Evolutionary conservation across 1,140 invertebrate genomes (phyloP), one percentile per base, ranked within the genome.

Genomic region (Psilanteris sp.): DNA sequence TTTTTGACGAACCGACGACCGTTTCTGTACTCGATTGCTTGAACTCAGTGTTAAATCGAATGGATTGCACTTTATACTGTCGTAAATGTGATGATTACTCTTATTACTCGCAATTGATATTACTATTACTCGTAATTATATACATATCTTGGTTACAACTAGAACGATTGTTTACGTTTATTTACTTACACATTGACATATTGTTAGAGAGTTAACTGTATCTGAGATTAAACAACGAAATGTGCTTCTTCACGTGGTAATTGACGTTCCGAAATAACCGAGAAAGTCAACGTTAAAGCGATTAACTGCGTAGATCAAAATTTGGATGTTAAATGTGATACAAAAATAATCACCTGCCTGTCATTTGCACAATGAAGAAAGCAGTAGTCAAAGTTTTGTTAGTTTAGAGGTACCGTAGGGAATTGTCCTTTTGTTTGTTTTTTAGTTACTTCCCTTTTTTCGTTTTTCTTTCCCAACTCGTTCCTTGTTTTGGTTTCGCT

Each of bases 41-140:
- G 66, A 37, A 59, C 27, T 70, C 26, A 48, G 41, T 70, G 66
- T 77, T 72, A 37, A 74, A 67, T 71, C 46, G 54, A 79, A 77
- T 81, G 77, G 72, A 76, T 76, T 76, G 71, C 79, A 81, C 72
- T 81, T 81, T 80, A 72, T 46, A 50, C 7, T 62, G 39, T 46
- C 29, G 14, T 50, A n/a, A n/a, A n/a, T 26, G 34, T 32, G 14
- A 32, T 46, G 34, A 16, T 27, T 27, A 9, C 20, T 43, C 5
- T 24, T 13, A 18, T 41, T 46, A 43, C n/a, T n/a, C n/a, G n/a
- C n/a, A n/a, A n/a, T n/a, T n/a, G n/a, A n/a, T n/a, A n/a, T n/a
- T n/a, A n/a, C n/a, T n/a, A n/a, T n/a, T n/a, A n/a, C n/a, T n/a
- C n/a, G n/a, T n/a, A n/a, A n/a, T n/a, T n/a, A n/a, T n/a, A n/a